Percentiles rank a stretch among this genome's conserved stretches.
Conservation (phyloP, 1,140 invertebrate genomes). For the Amphibalanus amphitrite region DNA sequence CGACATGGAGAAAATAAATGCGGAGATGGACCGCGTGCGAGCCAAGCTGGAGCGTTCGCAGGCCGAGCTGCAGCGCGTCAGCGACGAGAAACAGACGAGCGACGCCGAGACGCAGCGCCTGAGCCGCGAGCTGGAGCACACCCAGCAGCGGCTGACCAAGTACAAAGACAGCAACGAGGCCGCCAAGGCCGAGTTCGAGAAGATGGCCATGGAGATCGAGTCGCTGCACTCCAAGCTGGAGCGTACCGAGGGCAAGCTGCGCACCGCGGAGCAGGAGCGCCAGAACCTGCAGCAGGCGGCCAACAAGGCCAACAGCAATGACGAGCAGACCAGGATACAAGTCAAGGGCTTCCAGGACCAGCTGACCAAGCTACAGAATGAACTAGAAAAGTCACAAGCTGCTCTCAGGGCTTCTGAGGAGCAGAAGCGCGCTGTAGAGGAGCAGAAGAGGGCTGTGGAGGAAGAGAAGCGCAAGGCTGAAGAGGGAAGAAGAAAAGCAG, state of each 20-base stretch:
- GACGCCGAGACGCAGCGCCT: constrained; percentile 66
- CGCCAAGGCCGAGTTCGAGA: constrained; percentile 61
- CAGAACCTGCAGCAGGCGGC: constrained; percentile 23
- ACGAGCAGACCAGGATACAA: constrained; percentile 8
- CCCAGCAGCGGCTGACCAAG: constrained; percentile 57
- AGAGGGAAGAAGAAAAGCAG: neutral
- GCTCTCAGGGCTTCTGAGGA: neutral
- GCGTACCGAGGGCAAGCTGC: constrained; percentile 35
- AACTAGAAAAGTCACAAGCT: neutral
- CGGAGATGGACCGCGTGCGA: constrained; percentile 22
- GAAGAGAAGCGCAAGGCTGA: constrained; percentile 15
- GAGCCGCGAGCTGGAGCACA: constrained; percentile 69
- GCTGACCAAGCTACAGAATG: neutral
- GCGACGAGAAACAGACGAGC: constrained; percentile 31
- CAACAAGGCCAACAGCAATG: neutral
- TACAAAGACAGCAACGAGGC: constrained; percentile 58
- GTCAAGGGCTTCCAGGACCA: neutral
- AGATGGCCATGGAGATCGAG: constrained; percentile 56
- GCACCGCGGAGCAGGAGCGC: constrained; percentile 26
- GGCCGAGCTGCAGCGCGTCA: constrained; percentile 22
- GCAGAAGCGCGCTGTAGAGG: no score
- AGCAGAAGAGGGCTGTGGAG: no score
- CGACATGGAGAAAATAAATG: constrained; percentile 24
- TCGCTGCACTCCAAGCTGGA: constrained; percentile 48
- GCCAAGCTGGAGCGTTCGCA: constrained; percentile 22